Evolutionary conservation across 2,888 invertebrate species (phyloP).

Genomic region (Operophtera brumata): DNA sequence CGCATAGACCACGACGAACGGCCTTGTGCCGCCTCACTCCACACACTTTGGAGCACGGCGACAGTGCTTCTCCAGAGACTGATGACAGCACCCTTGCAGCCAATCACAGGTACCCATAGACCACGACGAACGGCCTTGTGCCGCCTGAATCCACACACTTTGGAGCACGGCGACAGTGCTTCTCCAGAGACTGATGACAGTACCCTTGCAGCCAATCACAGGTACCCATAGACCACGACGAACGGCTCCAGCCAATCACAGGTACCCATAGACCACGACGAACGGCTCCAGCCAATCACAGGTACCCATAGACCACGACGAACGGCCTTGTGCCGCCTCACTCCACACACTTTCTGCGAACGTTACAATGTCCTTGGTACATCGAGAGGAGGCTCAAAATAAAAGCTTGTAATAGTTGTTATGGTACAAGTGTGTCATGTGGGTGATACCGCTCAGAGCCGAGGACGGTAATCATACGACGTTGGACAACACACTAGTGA

Average conservation of each 20-base stretch:
- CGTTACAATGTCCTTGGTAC: too few species aligned
- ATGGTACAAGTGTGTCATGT: too few species aligned
- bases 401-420: too few species aligned
- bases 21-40: too few species aligned
- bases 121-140: too few species aligned
- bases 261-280: constrained; percentile 23
- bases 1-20: too few species aligned
- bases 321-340: too few species aligned
- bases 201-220: constrained; percentile 51
- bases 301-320: constrained; percentile 23
- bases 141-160: constrained; percentile 26
- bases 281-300: constrained; percentile 42
- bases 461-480: too few species aligned
- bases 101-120: constrained; percentile 40
- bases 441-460: too few species aligned
- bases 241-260: constrained; percentile 44
- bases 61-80: constrained; percentile 60
- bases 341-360: too few species aligned
- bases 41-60: constrained; percentile 64
- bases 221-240: constrained; percentile 23
- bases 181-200: constrained; percentile 56
- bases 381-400: too few species aligned
- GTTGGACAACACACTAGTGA: too few species aligned
- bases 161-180: constrained; percentile 64
- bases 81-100: constrained; percentile 49